Evolutionary conservation across 2,888 invertebrate genomes (phyloP), one percentile per base, ranked within the genome.

Genomic region (Lumbricus terrestris): DNA sequence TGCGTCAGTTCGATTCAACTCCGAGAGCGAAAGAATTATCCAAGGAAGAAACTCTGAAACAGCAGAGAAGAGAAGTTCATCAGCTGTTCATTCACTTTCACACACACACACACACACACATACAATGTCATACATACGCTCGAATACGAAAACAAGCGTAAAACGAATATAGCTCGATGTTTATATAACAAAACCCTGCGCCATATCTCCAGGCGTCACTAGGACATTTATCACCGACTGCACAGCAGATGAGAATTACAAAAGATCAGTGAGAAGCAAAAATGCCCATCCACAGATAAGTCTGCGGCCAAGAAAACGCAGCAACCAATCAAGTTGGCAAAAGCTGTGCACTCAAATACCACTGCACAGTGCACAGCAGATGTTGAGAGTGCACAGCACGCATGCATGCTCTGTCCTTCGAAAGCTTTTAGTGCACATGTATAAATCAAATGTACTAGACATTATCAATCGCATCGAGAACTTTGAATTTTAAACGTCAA

Each of bases 241-340:
- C 69, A 29, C 1, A 69, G 47, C 69, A 69, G 69, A 69, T 69
- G 11, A n/a, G 69, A 69, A 69, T 11, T 69, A n/a, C 4, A 69
- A 5, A 47, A 69, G 69, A 69, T 69, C 69, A 69, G 69, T 69
- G 29, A 47, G 47, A 47, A 42, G 18, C 18, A 54, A 69, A n/a
- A 69, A 69, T 8, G n/a, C n/a, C n/a, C 69, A 69, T 69, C 69
- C 69, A 69, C 29, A 69, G 69, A 69, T 69, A 69, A 69, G 69
- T 13, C 47, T 47, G 18, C 69, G n/a, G 69, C n/a, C 69, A 69
- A 69, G 29, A n/a, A 69, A n/a, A 69, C 20, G 23, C 20, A n/a
- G 69, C 69, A 69, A 69, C n/a, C 69, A 69, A 69, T 69, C 69
- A 69, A 69, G n/a, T n/a, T n/a, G n/a, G 69, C n/a, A 69, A 69